A percentile compares a stretch with the other conserved stretches of the same genome.
Conservation (phyloP, 2,113 vertebrate genomes). For the Stigmatopora argus region DNA sequence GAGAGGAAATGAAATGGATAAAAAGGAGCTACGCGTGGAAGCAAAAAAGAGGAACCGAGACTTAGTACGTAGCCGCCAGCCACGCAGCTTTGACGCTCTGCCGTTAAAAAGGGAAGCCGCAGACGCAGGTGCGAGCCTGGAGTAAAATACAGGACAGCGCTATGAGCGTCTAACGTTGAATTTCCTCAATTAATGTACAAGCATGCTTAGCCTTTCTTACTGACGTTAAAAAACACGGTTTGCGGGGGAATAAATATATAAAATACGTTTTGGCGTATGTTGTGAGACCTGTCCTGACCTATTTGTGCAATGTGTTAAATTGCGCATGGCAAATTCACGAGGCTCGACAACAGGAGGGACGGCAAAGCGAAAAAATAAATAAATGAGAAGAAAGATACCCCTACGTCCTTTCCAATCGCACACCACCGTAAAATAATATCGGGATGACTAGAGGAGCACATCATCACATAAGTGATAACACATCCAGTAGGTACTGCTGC, state of each 20-base stretch:
- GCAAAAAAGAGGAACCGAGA: slow-evolving; percentile 24
- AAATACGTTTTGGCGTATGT: slow-evolving; percentile 29
- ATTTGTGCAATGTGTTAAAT: slow-evolving; percentile 22
- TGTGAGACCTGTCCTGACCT: slow-evolving; percentile 31
- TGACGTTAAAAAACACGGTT: slow-evolving; percentile 21
- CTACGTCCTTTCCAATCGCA: slow-evolving; percentile 44
- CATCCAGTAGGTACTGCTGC: not conserved
- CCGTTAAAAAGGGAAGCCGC: slow-evolving; percentile 34
- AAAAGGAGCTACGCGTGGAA: slow-evolving; percentile 12
- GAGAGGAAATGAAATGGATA: slow-evolving; percentile 9
- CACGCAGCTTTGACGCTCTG: slow-evolving; percentile 26
- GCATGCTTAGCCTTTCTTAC: slow-evolving; percentile 20
- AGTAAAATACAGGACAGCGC: slow-evolving; percentile 39
- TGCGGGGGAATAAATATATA: slow-evolving; percentile 16
- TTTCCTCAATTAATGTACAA: slow-evolving; percentile 30
- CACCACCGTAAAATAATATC: not conserved
- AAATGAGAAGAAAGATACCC: slow-evolving; percentile 32
- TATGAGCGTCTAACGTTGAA: slow-evolving; percentile 46
- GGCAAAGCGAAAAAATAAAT: slow-evolving; percentile 20
- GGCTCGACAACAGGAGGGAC: slow-evolving; percentile 21
- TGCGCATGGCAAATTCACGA: slow-evolving; percentile 21
- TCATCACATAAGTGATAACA: not conserved
- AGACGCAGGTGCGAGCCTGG: slow-evolving; percentile 50
- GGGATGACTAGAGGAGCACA: not conserved
- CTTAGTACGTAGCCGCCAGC: slow-evolving; percentile 29